Evolutionary conservation across 2,888 invertebrate species (phyloP).

Genomic region (Thumatha senex): DNA sequence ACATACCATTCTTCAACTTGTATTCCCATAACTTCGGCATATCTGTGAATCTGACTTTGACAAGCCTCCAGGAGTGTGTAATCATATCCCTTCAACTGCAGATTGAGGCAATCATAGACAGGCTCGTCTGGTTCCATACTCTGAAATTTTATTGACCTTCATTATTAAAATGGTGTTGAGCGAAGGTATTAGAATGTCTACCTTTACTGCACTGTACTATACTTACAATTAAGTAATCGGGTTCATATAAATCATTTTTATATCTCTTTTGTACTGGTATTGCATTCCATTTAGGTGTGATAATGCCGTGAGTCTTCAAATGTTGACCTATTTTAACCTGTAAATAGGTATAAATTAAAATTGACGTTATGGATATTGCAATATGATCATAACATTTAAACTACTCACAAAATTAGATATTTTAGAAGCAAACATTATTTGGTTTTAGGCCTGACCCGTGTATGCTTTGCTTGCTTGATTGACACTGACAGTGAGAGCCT

Average conservation of each 20-base stretch:
- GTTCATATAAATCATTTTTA: constrained; percentile 84
- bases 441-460: no score
- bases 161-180: no score
- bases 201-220: no score
- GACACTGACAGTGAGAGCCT: no score
- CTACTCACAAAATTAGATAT: constrained; percentile 8
- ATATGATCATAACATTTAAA: background rate
- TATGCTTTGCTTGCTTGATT: no score
- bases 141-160: constrained; percentile 66
- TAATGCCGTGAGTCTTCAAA: constrained; percentile 30
- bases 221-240: constrained; percentile 89
- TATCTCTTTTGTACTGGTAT: constrained; percentile 43
- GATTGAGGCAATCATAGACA: constrained; percentile 88
- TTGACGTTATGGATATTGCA: background rate
- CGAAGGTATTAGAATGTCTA: no score
- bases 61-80: constrained; percentile 91
- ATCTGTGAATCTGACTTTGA: constrained; percentile 89
- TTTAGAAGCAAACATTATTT: constrained; percentile 44
- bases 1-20: constrained; percentile 89
- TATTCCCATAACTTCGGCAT: constrained; percentile 88
- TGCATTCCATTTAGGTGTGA: constrained; percentile 17
- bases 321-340: constrained; percentile 47
- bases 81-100: constrained; percentile 93
- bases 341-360: constrained; percentile 16
- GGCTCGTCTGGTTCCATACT: constrained; percentile 87